Evolutionary conservation across 1,140 invertebrate species (phyloP).

Genomic region (Aleiodes sp.): DNA sequence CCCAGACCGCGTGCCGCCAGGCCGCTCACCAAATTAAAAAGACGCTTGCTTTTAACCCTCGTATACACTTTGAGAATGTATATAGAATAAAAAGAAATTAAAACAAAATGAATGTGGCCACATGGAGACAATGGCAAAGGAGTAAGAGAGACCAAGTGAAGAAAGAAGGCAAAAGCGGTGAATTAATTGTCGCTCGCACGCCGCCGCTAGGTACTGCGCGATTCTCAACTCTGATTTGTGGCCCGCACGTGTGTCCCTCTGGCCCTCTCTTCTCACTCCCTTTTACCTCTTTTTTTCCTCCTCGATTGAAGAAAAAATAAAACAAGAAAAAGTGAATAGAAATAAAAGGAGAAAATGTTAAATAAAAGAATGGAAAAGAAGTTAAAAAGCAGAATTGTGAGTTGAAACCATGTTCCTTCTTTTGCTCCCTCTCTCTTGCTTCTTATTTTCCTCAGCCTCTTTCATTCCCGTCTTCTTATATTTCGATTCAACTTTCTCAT

Average conservation of each 20-base stretch:
- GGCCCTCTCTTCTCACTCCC: conserved; percentile 31
- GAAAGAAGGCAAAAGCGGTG: conserved; percentile 57
- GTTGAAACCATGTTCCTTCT: conserved; percentile 5
- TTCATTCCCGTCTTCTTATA: conserved; percentile 26
- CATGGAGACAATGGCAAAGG: conserved; percentile 52
- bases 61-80: conserved; percentile 6
- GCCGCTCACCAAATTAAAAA: conserved; percentile 30
- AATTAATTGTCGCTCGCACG: conserved; percentile 63
- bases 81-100: conserved; percentile 41
- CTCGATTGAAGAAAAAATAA: background rate
- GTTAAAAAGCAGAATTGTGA: background rate
- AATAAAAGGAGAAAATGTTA: background rate
- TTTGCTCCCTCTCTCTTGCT: background rate
- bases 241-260: conserved; percentile 54
- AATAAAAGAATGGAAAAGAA: conserved; percentile 1
- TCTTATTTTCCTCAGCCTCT: conserved; percentile 18
- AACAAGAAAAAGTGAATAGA: background rate
- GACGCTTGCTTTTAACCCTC: background rate
- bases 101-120: conserved; percentile 38
- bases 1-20: conserved; percentile 33
- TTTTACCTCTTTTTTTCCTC: background rate
- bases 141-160: conserved; percentile 32
- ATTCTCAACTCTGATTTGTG: conserved; percentile 59
- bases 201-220: conserved; percentile 44
- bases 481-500: conserved; percentile 28